Evolutionary conservation across 2,888 invertebrate genomes (phyloP), one percentile per base, ranked within the genome.

Genomic region (Euplagia quadripunctaria): DNA sequence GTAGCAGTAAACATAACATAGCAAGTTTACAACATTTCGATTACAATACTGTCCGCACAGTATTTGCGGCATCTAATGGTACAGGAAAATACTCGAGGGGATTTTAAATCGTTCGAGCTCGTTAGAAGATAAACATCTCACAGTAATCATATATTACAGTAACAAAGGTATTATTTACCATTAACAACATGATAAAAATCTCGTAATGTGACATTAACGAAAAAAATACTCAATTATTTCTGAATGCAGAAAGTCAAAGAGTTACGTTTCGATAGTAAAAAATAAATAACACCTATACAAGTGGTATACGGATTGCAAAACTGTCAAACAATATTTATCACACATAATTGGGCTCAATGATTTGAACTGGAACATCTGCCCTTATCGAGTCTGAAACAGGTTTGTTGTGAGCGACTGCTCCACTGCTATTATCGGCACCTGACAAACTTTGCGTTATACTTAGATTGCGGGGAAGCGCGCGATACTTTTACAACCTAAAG

Each of bases 401-500:
- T 81, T 76, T 75, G 65, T 72, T 71, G 66, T 51, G 73, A 70
- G 68, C 67, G 55, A 74, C 68, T 82, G 75, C 76, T 76, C 72
- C 71, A 74, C 69, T 72, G 74, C 75, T 79, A 81, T 76, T 78
- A 81, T 80, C 77, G 75, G 70, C 77, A 83, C 78, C 77, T 78
- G 81, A 81, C 80, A 75, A 85, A 78, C 75, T 79, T 81, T 73
- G 66, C 52, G 67, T 74, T 78, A 82, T 74, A 82, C 75, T 79
- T 75, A 76, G 68, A 68, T 66, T 31, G 52, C 65, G 67, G 68
- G 72, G 78, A 75, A 67, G 51, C 55, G 68, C 67, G 51, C 17
- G 58, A 58, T 71, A 71, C 46, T 64, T 63, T 31, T 31, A 31
- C 31, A 31, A 71, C 58, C 5, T 51, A 14, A 64, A 42, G 9